These are phyloP conservation scores for Osmerus eperlanus DNA, from an alignment of 2,113 vertebrate species.

Conservation along the genomic window DNA sequence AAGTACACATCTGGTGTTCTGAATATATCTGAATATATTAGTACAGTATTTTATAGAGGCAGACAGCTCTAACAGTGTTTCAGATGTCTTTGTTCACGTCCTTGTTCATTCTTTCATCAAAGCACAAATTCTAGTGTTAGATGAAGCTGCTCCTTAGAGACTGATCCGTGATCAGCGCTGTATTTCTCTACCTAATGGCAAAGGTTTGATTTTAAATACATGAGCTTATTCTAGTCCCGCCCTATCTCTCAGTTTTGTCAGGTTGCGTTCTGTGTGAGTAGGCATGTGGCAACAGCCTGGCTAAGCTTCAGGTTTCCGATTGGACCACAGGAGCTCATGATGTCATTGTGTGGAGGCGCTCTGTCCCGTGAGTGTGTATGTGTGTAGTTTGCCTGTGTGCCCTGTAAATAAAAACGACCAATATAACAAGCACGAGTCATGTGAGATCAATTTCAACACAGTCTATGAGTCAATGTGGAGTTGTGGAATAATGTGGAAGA, in stretches of 20 bases:
- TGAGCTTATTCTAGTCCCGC: too few relatives aligned
- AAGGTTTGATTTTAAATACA: constrained; percentile 13
- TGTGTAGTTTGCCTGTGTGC: constrained; percentile 47
- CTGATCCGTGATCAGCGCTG: constrained; percentile 28
- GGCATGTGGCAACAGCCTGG: constrained; percentile 48
- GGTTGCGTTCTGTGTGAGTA: constrained; percentile 44
- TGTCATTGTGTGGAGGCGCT: constrained; percentile 48
- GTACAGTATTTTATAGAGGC: constrained; percentile 37
- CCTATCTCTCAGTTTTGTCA: neutral
- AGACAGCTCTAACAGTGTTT: neutral
- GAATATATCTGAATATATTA: neutral
- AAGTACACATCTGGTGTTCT: neutral
- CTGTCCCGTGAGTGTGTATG: constrained; percentile 45
- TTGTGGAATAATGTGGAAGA: too few relatives aligned
- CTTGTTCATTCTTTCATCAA: constrained; percentile 30
- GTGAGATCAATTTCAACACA: too few relatives aligned
- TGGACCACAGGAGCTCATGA: constrained; percentile 65
- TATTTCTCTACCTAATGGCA: neutral
- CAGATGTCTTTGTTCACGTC: neutral
- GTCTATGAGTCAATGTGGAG: too few relatives aligned
- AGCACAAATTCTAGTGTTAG: constrained; percentile 18
- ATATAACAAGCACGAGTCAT: constrained; percentile 42
- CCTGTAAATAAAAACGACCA: constrained; percentile 60
- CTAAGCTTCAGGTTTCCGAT: constrained; percentile 47
- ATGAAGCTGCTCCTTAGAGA: constrained; percentile 18